These are phyloP conservation scores for Arizona elegans DNA, from an alignment of 2,113 vertebrate species.

Conservation along the genomic window DNA sequence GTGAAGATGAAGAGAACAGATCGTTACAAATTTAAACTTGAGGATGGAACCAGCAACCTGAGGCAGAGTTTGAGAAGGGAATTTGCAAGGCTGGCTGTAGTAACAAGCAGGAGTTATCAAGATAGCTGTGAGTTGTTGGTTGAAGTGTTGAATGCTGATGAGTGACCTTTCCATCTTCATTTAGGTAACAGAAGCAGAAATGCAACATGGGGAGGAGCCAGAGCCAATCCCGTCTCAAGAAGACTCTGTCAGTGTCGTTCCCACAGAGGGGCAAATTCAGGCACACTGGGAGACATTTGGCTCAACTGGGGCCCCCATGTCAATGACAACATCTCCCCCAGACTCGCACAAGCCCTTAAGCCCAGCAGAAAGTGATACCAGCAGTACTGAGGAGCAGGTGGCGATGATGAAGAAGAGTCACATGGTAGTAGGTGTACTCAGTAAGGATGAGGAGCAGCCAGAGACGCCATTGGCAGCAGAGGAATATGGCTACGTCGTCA, in stretches of 20 bases:
- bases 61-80: background rate
- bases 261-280: conserved; percentile 16
- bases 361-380: rapidly evolving
- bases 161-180: background rate
- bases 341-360: background rate
- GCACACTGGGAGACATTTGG: background rate
- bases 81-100: background rate
- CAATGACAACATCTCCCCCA: background rate
- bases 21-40: no score
- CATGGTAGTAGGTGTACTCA: rapidly evolving
- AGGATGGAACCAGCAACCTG: background rate
- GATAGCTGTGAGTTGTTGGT: no score
- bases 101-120: background rate
- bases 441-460: background rate
- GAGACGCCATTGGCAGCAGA: conserved; percentile 63
- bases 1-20: background rate
- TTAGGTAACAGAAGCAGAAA: conserved; percentile 67
- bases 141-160: background rate
- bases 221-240: conserved; percentile 43
- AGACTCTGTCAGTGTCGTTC: conserved; percentile 39
- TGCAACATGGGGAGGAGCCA: conserved; percentile 52
- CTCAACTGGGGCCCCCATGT: background rate
- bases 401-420: conserved; percentile 53
- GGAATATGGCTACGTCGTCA: conserved; percentile 93
- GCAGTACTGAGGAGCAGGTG: background rate